These are phyloP conservation scores for Lordiphosa fenestrarum DNA, from an alignment of 2,888 invertebrate genomes.

Conservation along the genomic window DNA sequence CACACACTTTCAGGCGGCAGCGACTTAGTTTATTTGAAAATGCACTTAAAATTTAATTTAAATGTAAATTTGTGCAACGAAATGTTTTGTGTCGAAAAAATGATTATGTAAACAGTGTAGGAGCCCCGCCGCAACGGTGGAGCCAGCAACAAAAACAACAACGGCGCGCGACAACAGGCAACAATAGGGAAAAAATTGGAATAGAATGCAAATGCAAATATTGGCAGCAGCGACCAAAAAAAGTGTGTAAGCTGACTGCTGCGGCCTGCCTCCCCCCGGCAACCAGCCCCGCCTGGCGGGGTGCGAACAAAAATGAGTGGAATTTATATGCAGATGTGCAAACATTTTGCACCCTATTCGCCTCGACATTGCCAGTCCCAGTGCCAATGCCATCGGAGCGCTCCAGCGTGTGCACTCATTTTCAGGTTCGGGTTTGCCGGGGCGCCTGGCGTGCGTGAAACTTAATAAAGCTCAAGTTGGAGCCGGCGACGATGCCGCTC, in stretches of 20 bases:
- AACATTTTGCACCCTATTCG: constrained; percentile 74
- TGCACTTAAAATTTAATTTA: constrained; percentile 77
- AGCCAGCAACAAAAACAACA: neutral
- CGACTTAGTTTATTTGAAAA: constrained; percentile 74
- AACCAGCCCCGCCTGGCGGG: constrained; percentile 32
- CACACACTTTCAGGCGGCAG: constrained; percentile 34
- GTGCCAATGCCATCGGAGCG: constrained; percentile 28
- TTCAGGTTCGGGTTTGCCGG: constrained; percentile 53
- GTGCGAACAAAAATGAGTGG: constrained; percentile 68
- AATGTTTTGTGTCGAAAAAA: constrained; percentile 72
- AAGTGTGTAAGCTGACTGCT: constrained; percentile 67
- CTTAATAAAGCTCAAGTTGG: constrained; percentile 70
- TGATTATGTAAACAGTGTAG: constrained; percentile 74
- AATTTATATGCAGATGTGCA: constrained; percentile 76
- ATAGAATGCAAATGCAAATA: constrained; percentile 76
- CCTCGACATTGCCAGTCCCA: constrained; percentile 26
- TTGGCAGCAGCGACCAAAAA: constrained; percentile 63
- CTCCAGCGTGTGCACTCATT: constrained; percentile 60
- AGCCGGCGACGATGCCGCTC: constrained; percentile 2
- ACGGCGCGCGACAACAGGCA: constrained; percentile 25
- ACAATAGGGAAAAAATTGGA: constrained; percentile 56
- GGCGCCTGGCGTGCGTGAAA: constrained; percentile 67
- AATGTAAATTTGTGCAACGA: constrained; percentile 75
- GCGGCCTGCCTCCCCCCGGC: neutral
- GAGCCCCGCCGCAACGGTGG: constrained; percentile 38